phyloP scores from a whole-genome alignment of 2,888 invertebrate species.

The Cephus nigrinus region DNA sequence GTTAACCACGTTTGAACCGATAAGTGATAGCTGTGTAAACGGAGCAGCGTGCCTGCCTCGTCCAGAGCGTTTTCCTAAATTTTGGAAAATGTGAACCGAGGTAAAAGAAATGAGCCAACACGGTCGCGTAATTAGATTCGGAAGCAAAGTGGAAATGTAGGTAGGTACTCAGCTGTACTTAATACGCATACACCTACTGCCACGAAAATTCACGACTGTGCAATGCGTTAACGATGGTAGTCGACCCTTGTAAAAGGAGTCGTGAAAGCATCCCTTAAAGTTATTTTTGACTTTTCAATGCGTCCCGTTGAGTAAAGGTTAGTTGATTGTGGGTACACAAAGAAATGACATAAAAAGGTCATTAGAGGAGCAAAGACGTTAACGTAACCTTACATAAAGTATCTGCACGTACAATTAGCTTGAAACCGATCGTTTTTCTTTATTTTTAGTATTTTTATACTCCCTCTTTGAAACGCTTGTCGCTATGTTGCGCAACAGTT shows the following conservation, averaged over 20 bases:
- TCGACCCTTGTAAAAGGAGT: too few species aligned
- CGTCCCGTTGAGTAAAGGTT: neutral
- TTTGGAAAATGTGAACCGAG: neutral
- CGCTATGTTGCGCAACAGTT: neutral
- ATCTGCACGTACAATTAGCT: neutral
- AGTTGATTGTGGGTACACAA: neutral
- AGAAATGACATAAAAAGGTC: neutral
- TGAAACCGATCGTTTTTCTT: neutral
- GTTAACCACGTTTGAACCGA: neutral
- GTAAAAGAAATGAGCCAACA: neutral
- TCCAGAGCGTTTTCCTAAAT: neutral
- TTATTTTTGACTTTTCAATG: too few species aligned
- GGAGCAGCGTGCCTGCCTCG: neutral
- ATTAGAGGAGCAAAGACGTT: neutral
- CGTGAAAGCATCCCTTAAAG: too few species aligned
- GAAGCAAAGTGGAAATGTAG: neutral
- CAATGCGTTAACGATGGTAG: too few species aligned
- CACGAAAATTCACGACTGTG: too few species aligned
- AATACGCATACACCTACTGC: too few species aligned
- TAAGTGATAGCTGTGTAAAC: neutral
- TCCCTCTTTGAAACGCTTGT: neutral
- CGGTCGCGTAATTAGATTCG: neutral
- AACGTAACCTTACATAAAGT: neutral
- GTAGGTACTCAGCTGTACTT: too few species aligned
- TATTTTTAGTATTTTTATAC: neutral